Percentiles rank a stretch among this genome's conserved stretches.
Conservation (phyloP, 2,113 vertebrate species). For the Petroica traversi region DNA sequence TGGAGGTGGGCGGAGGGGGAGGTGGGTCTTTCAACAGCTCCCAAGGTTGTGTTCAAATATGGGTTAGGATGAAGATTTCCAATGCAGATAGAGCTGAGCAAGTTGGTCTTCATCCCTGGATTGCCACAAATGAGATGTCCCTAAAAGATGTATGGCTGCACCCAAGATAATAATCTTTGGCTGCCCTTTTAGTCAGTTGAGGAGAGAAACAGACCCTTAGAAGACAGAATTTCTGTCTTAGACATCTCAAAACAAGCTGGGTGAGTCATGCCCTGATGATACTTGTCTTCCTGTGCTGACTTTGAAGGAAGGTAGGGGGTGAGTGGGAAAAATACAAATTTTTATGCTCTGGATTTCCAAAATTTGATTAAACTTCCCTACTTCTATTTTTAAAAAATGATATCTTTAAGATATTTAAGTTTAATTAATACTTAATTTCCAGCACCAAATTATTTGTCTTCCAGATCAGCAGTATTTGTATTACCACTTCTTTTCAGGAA, state of each 20-base stretch:
- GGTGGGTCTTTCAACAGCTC: not conserved
- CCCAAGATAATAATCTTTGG: not conserved
- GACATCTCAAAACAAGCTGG: not conserved
- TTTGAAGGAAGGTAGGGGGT: not conserved
- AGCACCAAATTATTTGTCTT: not conserved
- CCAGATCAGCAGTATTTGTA: not conserved
- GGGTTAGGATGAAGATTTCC: not conserved
- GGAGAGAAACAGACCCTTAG: not conserved
- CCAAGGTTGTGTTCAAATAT: not conserved
- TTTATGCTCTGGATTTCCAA: not conserved
- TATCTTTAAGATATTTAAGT: not conserved
- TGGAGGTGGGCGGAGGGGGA: too few relatives aligned
- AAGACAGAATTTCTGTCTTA: not conserved
- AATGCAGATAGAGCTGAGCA: fast-evolving
- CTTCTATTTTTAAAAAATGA: not conserved
- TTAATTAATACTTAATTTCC: not conserved
- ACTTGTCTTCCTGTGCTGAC: not conserved
- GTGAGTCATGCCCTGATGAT: not conserved
- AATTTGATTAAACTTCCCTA: not conserved
- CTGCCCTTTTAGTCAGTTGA: not conserved
- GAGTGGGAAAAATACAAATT: not conserved
- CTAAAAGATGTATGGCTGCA: not conserved
- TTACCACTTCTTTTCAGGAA: not conserved
- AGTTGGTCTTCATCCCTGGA: not conserved
- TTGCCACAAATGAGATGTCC: not conserved